Conservation (phyloP, 2,113 vertebrate species). For the Pao palembangensis region DNA sequence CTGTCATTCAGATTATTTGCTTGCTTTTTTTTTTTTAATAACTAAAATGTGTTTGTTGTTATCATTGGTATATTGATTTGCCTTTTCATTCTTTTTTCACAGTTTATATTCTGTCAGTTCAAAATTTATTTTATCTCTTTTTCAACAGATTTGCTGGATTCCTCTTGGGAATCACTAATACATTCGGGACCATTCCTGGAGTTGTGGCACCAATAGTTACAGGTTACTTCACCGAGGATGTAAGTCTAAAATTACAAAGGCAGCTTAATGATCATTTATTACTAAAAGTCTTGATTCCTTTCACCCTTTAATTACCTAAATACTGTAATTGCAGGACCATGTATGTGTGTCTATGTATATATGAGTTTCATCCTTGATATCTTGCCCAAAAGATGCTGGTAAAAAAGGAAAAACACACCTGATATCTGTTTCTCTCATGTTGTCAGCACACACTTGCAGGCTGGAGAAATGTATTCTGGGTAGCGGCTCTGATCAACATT, state of each 20-base stretch:
- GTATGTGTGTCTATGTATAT: neutral
- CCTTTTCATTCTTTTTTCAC: too few relatives aligned
- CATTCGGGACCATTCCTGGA: slow-evolving; percentile 73
- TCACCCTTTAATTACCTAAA: neutral
- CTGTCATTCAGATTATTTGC: neutral
- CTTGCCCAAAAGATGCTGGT: too few relatives aligned
- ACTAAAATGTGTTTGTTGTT: too few relatives aligned
- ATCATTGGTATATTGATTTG: too few relatives aligned
- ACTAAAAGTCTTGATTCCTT: too few relatives aligned
- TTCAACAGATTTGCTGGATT: slow-evolving; percentile 67
- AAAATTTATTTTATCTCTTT: neutral
- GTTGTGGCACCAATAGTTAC: slow-evolving; percentile 67
- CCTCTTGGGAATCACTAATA: slow-evolving; percentile 79
- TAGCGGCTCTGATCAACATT: slow-evolving; percentile 64
- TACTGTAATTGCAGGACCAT: neutral
- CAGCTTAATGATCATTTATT: neutral
- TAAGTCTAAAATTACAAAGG: slow-evolving; percentile 36
- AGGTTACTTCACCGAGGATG: slow-evolving; percentile 73
- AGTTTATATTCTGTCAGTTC: too few relatives aligned
- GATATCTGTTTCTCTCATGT: neutral
- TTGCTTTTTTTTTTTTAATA: too few relatives aligned
- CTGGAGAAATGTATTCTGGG: slow-evolving; percentile 74
- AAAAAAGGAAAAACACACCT: neutral
- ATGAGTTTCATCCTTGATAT: neutral
- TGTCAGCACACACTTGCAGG: slow-evolving; percentile 67